Base-by-base conservation (phyloP, 2,888 invertebrate genomes). In the Matsumyia berberina region DNA sequence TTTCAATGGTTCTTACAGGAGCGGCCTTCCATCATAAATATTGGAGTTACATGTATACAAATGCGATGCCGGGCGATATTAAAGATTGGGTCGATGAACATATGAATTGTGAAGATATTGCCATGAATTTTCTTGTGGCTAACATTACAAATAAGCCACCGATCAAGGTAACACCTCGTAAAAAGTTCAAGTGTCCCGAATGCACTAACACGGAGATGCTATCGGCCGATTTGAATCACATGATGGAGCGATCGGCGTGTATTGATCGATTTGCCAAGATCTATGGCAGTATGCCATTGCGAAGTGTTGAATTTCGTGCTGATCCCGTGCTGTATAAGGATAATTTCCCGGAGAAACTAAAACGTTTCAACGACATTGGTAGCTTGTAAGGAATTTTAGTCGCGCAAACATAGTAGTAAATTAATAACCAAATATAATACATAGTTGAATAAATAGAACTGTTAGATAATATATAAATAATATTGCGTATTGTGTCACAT, bases 51-150 rank as follows among this genome's bases (percentile, higher is more conserved):
- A 94, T 98, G 92, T 99, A 98, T 91, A 97, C 98, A 17, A 94
- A 96, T 88, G 94, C 94, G 49, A 95, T 99, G 96, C 97, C 98
- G 0, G 93, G 94, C 0, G 95, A 95, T 88, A 95, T 98, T 49
- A 95, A 96, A 79, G 93, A 94, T 69, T 98, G 97, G 97, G 98
- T 98, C 0, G 98, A 99, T 90, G 95, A 96, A 12, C 96, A 97
- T 89, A 98, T 98, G 96, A 99, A 99, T 92, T 99, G 98, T 90
- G 99, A 99, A 91, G 98, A 99, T 90, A 98, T 99, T 88, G 98
- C 98, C 0, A 98, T 99, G 97, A 99, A 99, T 92, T 99, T 98
- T 92, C 94, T 99, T 4, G 96, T 99, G 33, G 96, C 98, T 1
- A 98, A 98, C 90, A 92, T 96, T 15, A 98, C 98, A 0, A 96